Base-by-base conservation (phyloP, 2,113 vertebrate genomes). In the Rhinoderma darwinii region DNA sequence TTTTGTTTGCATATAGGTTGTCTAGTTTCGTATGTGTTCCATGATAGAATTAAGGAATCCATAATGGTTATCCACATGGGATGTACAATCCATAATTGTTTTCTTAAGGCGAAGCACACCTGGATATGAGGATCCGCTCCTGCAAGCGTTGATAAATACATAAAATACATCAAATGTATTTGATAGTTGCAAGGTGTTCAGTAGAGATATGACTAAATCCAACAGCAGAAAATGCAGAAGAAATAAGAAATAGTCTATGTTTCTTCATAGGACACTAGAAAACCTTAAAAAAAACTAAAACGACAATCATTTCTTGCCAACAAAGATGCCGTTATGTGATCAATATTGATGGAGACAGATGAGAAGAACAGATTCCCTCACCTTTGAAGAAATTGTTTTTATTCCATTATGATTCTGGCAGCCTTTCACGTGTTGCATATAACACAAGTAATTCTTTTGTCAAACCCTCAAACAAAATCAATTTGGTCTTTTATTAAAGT, bases 381-480 rank as follows among this genome's bases (percentile, higher is more conserved):
- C 56, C 82, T 84, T 35, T 74, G 37, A 84, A 74, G 44, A 74
- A 84, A 73, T 15, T 84, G 82, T 84, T 84, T 84, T 84, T 32
- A 84, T 84, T 73, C 20, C 81, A 83, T 83, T 83, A 83, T 50
- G 43, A 68, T 25, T 72, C 43, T 83, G 81, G 81, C 81, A 35
- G 41, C 63, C 27, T 32, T 37, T 51, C 81, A 70, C 30, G 10
- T 47, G 59, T 32, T 72, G 44, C 43, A 72, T 72, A 50, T n/a
- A 70, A 43, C 81, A 50, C 63, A 47, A 70, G 43, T 30, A 30
- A 83, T 83, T 63, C 79, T 70, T 63, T 44, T 83, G 81, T 83
- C 81, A 83, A 51, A 70, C 18, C 81, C 20, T 70, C 17, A 68
- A 82, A 61, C 30, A 11, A 82, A 82, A 82, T 82, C 80, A 68